Evolutionary conservation across 2,797 vertebrate species (phyloP), one percentile per base, ranked within the genome.

Genomic region (Apogon hyalosoma): DNA sequence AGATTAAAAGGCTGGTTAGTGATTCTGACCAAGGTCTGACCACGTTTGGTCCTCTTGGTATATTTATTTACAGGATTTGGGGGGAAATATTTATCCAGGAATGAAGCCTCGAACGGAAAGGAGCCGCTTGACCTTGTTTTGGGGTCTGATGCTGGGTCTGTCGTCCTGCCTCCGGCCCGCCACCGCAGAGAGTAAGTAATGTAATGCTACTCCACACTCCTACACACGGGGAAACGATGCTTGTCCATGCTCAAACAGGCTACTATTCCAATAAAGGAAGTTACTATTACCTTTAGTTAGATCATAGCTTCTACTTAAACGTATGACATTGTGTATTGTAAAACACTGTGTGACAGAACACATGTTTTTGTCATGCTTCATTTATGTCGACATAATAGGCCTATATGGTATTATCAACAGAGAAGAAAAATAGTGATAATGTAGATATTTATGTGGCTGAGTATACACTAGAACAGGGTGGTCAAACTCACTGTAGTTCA

Each of bases 81-180:
- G 66, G 66, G 84, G 74, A 87, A 86, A 85, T 65, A 71, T 66
- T 73, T 36, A 43, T 81, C 83, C 88, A 95, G 96, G 95, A 93
- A 98, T 96, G 96, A 95, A 92, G 96, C 90, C 94, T 94, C 88
- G 90, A 82, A 92, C 79, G 90, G 94, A 92, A 93, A 92, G 94
- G 92, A 93, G 87, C 89, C 91, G 93, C 92, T 93, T 95, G 96
- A 95, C 96, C 96, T 95, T 96, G 92, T 93, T 94, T 90, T 95
- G 95, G 94, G 95, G 95, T 92, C 93, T 97, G 90, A 91, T 97
- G 92, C 90, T 96, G 89, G 86, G 93, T 88, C 90, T 94, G 89
- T 93, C 89, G 84, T 92, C 95, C 87, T 95, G 92, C 87, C 89
- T 95, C 83, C 93, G 95, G 94, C 94, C 95, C 73, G 85, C 94